Percentiles rank a stretch among this genome's conserved stretches.
Conservation (phyloP, 2,797 vertebrate species). For the Pseudochirops corinnae region DNA sequence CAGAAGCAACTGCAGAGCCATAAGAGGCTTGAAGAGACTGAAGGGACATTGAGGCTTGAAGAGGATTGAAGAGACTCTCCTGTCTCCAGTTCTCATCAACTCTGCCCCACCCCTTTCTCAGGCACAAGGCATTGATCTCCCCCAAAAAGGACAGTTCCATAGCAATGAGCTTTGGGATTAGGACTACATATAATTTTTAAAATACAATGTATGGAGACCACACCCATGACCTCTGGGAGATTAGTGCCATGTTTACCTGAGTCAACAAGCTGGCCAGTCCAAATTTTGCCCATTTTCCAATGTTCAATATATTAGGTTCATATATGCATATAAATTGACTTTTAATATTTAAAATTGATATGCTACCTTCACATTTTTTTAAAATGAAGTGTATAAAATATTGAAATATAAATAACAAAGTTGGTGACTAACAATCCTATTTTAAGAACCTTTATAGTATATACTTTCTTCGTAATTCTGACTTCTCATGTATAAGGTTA, state of each 20-base stretch:
- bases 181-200: neutral
- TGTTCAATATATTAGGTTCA: slow-evolving; percentile 25
- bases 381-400: neutral
- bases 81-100: neutral
- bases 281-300: slow-evolving; percentile 9
- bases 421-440: neutral
- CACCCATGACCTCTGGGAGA: neutral
- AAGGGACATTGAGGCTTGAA: neutral
- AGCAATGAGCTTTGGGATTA: neutral
- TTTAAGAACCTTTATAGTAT: slow-evolving; percentile 25
- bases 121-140: neutral
- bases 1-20: neutral
- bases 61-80: neutral
- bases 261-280: neutral
- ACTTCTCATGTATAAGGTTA: neutral
- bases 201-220: neutral
- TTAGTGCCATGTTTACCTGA: neutral
- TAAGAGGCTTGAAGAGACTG: neutral
- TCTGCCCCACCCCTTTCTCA: neutral
- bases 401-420: slow-evolving; percentile 16
- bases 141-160: neutral
- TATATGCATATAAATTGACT: neutral
- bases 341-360: slow-evolving; percentile 39
- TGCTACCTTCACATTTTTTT: neutral
- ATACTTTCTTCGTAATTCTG: slow-evolving; percentile 17